Evolutionary conservation across 2,113 vertebrate genomes (phyloP).

Genomic region (Trinectes maculatus): DNA sequence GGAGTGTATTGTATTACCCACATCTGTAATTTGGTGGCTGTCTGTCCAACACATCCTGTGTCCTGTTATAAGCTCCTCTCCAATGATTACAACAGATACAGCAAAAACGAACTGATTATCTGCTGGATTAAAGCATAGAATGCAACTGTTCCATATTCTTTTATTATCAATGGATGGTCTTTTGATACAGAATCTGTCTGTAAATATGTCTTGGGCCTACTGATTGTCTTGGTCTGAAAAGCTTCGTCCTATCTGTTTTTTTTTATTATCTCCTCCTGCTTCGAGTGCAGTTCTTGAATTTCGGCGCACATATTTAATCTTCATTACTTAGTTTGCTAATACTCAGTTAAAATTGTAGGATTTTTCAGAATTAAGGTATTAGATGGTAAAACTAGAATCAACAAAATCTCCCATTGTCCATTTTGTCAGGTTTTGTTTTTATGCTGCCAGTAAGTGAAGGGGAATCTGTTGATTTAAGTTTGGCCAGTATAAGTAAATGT

Average conservation of each 20-base stretch:
- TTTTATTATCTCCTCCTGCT: neutral
- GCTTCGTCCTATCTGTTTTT: constrained; percentile 3
- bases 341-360: constrained; percentile 25
- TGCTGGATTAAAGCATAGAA: constrained; percentile 31
- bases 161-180: constrained; percentile 19
- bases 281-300: constrained; percentile 30
- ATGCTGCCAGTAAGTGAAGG: constrained; percentile 15
- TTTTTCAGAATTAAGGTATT: constrained; percentile 26
- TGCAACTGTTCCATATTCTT: constrained; percentile 18
- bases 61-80: constrained; percentile 40
- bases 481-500: constrained; percentile 21
- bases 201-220: constrained; percentile 41
- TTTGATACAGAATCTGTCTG: constrained; percentile 52
- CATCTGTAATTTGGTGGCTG: constrained; percentile 46
- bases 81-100: constrained; percentile 22
- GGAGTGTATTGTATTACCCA: constrained; percentile 45
- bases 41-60: constrained; percentile 38
- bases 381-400: constrained; percentile 9
- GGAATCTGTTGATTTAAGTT: constrained; percentile 4
- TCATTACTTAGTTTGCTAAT: constrained; percentile 16
- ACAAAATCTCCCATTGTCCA: neutral
- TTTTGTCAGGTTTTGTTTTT: constrained; percentile 9
- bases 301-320: constrained; percentile 24
- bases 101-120: neutral
- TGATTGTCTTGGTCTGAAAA: constrained; percentile 36